Base-by-base conservation (phyloP, 2,888 invertebrate genomes). In the Aelia acuminata region DNA sequence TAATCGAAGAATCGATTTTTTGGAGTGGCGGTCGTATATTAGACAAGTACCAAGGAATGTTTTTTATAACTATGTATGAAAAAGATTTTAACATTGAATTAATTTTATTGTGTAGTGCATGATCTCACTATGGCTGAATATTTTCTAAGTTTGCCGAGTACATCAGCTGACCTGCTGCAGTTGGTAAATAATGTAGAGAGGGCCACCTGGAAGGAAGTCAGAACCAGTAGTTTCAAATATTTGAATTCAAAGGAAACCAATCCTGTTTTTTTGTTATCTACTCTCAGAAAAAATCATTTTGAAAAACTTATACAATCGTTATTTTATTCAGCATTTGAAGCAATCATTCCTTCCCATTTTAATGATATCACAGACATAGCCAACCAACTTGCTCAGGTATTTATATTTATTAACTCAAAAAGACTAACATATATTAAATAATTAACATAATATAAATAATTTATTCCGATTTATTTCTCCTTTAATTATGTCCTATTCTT, bases 251-350 rank as follows among this genome's bases (percentile, higher is more conserved):
- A 50, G 7, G 85, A 85, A 35, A 7, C 48, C 35, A 22, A 11
- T n/a, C 85, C 85, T 48, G 31, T 85, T 10, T 85, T 85, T 85
- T 1, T 85, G 8, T 26, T 85, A 35, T 43, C 85, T 31, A 50
- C 85, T 48, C 85, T 85, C 0, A 31, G 49, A 47, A 35, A 31
- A 31, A 50, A 35, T 31, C 50, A 85, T 31, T 43, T 85, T 20
- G 31, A 18, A 31, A 85, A 31, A 31, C 22, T 85, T 0, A 13
- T 85, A 22, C 22, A 3, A 20, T 8, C 35, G n/a, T 47, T 85
- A 31, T 20, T 50, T n/a, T 3, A 85, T n/a, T 48, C 85, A 85
- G 85, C 85, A 35, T 85, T 85, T 47, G 35, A 85, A 53, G 85
- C 85, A 13, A 49, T 35, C 2, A 49, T 85, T 35, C 85, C 85